Percentiles rank a stretch among this genome's conserved stretches.
These are phyloP conservation scores for Drosophila bifasciata DNA, from an alignment of 1,140 invertebrate genomes.

Conservation along the genomic window DNA sequence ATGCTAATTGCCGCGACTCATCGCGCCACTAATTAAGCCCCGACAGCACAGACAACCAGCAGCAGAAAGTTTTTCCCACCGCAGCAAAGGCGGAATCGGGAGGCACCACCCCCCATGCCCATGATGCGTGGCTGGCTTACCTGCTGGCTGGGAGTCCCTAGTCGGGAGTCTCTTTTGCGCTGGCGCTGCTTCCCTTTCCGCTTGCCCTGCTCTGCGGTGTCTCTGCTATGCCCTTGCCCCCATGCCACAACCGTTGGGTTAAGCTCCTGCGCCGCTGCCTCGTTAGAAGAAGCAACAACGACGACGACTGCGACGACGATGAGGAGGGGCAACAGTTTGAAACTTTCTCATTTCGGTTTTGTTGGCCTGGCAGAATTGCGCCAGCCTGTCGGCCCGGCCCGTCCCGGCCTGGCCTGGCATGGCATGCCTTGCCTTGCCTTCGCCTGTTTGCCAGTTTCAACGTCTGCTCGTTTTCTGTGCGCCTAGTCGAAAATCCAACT, in stretches of 20 bases:
- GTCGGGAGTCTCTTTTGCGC: conserved; percentile 19
- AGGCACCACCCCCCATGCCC: neutral
- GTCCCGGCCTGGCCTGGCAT: conserved; percentile 13
- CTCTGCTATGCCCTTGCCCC: neutral
- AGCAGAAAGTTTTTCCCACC: conserved; percentile 16
- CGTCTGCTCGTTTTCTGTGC: conserved; percentile 76
- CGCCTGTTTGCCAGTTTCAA: conserved; percentile 63
- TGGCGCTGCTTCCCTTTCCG: too few species aligned
- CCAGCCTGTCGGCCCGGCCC: conserved; percentile 32
- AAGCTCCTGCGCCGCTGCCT: conserved; percentile 51
- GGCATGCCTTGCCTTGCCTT: too few species aligned
- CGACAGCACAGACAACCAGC: conserved; percentile 19
- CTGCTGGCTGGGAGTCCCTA: conserved; percentile 48
- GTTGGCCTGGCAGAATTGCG: conserved; percentile 66
- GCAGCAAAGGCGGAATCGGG: neutral
- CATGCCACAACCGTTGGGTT: conserved; percentile 17
- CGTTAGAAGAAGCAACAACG: conserved; percentile 47
- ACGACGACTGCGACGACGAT: conserved; percentile 10
- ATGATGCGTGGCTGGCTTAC: conserved; percentile 76
- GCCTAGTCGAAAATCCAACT: conserved; percentile 84
- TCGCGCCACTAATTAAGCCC: conserved; percentile 48
- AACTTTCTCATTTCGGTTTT: conserved; percentile 73
- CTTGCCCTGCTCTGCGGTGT: conserved; percentile 1
- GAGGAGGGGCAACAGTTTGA: conserved; percentile 76
- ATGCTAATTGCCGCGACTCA: conserved; percentile 50